These are phyloP conservation scores for Saimiri boliviensis DNA, from an alignment of 2,113 vertebrate species.

Conservation along the genomic window DNA sequence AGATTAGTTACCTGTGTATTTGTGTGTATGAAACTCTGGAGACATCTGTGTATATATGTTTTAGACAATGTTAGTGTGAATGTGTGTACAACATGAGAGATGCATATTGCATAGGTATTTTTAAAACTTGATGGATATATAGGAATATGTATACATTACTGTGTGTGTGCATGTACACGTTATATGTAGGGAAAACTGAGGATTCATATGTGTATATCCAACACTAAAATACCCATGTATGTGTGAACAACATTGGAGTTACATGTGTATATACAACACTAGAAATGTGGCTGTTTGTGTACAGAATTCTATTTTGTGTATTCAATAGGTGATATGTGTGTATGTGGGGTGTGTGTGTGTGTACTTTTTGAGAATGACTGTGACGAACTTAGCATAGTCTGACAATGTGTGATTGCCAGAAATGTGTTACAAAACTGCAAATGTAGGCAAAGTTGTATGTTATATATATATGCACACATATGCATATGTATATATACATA, in stretches of 20 bases:
- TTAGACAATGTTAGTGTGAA: neutral
- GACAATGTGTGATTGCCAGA: neutral
- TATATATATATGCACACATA: no score
- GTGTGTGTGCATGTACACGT: neutral
- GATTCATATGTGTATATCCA: neutral
- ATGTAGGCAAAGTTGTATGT: neutral
- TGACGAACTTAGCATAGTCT: neutral
- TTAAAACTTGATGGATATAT: constrained; percentile 53
- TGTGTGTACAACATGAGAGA: constrained; percentile 66
- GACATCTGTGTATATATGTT: neutral
- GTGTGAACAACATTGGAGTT: neutral
- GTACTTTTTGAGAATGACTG: neutral
- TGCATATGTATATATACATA: neutral
- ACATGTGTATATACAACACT: neutral
- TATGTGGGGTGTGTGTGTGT: neutral
- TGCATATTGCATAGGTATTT: constrained; percentile 72
- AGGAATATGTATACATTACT: neutral
- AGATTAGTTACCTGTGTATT: constrained; percentile 27
- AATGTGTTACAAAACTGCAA: neutral
- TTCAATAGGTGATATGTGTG: neutral
- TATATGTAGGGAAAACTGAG: neutral
- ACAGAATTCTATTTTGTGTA: neutral
- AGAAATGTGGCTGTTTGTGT: neutral
- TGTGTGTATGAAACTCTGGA: neutral
- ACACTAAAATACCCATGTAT: neutral